Evolutionary conservation across 2,888 invertebrate genomes (phyloP), one percentile per base, ranked within the genome.

Genomic region (Andrena camellia): DNA sequence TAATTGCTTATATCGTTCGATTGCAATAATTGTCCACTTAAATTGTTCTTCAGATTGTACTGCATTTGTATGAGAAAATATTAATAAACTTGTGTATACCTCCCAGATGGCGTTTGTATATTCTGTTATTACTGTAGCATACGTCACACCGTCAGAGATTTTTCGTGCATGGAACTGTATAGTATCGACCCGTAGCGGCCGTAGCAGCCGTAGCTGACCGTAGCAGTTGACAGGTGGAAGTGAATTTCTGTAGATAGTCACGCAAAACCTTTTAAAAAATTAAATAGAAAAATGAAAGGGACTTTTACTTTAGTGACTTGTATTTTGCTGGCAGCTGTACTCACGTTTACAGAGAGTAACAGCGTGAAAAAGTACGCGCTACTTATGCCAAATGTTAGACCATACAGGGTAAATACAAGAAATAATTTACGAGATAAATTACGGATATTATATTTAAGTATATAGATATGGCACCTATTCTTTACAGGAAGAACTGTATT

Each of bases 401-500:
- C 98, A 33, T 95, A 96, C 91, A 96, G 95, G 95, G 97, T 98
- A 95, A 83, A 69, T 77, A 35, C 5, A 3, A n/a, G 2, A 20
- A 8, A 66, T 42, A n/a, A 17, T 20, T 60, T 35, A 29, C n/a
- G 20, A 35, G 26, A 74, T 17, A 20, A 33, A 48, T 13, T 7
- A 33, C 17, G 8, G 13, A 66, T 20, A 29, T 17, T 3, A 62
- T 4, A 20, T 52, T 33, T 52, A 42, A 42, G 42, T 42, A 4
- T 4, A 42, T 42, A 17, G 42, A 42, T 42, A 42, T 42, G 17
- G 42, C 42, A 42, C 42, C 1, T 23, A 23, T 72, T 70, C 92
- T 86, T 96, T 96, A 83, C 95, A 99, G 98, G 97, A 97, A 90
- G 99, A 99, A 93, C 95, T 98, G 13, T 99, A 99, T 93, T 94